A percentile compares a stretch with the other conserved stretches of the same genome.
These are phyloP conservation scores for Ceratotherium simum DNA, from an alignment of 2,113 vertebrate genomes.

Conservation along the genomic window DNA sequence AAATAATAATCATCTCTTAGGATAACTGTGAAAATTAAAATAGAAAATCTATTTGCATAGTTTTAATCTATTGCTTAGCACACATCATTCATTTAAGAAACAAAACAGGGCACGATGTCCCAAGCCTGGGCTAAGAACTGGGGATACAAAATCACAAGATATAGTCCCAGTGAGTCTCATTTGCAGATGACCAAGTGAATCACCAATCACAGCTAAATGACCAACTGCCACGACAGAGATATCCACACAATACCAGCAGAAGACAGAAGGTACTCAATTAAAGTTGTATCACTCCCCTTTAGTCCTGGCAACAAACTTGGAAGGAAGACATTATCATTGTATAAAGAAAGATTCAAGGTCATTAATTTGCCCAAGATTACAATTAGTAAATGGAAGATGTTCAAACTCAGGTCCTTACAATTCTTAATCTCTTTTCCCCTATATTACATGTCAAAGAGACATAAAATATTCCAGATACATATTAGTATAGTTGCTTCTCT, in stretches of 20 bases:
- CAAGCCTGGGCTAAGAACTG: background rate
- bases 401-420: conserved; percentile 3
- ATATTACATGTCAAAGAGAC: background rate
- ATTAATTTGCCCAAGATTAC: background rate
- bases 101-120: background rate
- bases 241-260: background rate
- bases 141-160: background rate
- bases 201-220: background rate
- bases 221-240: background rate
- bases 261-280: background rate
- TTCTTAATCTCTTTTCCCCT: background rate
- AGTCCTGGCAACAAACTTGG: background rate
- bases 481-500: background rate
- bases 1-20: conserved; percentile 35
- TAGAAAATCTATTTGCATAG: background rate
- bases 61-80: background rate
- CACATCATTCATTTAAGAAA: background rate
- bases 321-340: background rate
- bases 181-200: background rate
- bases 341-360: conserved; percentile 14
- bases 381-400: background rate
- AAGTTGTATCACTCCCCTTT: background rate
- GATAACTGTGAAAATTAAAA: conserved; percentile 27
- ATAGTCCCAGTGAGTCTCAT: background rate
- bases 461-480: background rate